Evolutionary conservation across 2,797 vertebrate species (phyloP), one percentile per base, ranked within the genome.

Genomic region (Gila robusta): DNA sequence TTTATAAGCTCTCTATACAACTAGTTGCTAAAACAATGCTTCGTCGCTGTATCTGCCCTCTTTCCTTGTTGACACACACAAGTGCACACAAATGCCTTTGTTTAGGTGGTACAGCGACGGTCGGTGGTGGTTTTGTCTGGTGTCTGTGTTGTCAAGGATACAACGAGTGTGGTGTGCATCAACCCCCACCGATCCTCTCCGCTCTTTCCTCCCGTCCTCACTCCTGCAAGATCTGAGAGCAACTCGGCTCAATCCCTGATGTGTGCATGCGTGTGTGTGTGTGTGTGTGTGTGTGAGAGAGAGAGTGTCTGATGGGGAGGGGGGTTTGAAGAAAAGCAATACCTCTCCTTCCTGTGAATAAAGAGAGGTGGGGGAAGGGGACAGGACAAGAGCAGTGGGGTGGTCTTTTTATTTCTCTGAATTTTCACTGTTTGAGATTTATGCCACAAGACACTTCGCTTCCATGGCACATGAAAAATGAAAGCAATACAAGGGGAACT

Each of bases 221-320:
- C 82, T 64, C 66, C 32, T 83, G 70, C 90, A 93, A 93, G 93
- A 95, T 93, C 92, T 93, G 87, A 94, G 93, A 94, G 89, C 87
- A 86, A 91, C 91, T 92, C 92, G 90, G 91, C 92, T 94, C 94
- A 93, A 94, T 94, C 91, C 93, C 92, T 89, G 92, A 95, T 94
- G 95, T 92, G 93, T 95, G 94, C 77, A 76, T 83, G 56, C 70
- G 73, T 70, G 80, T 64, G 21, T 59, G 62, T 70, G 80, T 71
- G 77, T 66, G 83, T 37, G 81, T 64, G 85, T 71, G 71, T 62
- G 83, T 39, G 83, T 90, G 92, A 64, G 78, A 10, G 87, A 69
- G 16, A 1, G 84, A 83, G 91, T 90, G 87, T 89, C 72, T 28
- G 87, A 64, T 3, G 64, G 39, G 79, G 56, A 17, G 56, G 81